These are phyloP conservation scores for Rafetus swinhoei DNA, from an alignment of 2,113 vertebrate genomes.

Conservation along the genomic window DNA sequence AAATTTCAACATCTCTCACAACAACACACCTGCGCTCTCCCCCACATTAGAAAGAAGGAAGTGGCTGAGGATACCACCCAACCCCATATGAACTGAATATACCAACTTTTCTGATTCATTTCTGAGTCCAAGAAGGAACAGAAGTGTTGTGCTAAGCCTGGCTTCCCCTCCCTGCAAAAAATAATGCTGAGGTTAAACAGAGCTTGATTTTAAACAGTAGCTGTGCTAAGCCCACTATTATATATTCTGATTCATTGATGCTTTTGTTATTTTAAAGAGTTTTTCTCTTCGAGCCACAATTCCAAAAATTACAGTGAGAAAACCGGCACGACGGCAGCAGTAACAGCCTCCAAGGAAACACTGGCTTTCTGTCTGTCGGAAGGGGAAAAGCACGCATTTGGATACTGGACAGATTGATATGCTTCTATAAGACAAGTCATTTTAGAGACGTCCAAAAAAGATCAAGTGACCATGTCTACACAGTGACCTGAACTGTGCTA, in stretches of 20 bases:
- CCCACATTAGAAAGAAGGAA: background rate
- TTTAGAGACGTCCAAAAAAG: background rate
- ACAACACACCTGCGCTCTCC: background rate
- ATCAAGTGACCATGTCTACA: background rate
- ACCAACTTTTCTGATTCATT: background rate
- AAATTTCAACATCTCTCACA: background rate
- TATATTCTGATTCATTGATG: background rate
- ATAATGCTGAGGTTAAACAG: background rate
- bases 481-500: background rate
- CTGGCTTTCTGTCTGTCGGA: slow-evolving; percentile 58
- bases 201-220: background rate
- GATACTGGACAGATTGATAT: background rate
- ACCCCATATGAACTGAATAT: background rate
- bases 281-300: slow-evolving; percentile 71
- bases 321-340: slow-evolving; percentile 74
- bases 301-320: slow-evolving; percentile 70
- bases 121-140: background rate
- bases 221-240: background rate
- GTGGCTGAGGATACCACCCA: background rate
- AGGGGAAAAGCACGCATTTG: background rate
- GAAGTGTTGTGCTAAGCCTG: background rate
- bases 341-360: slow-evolving; percentile 73
- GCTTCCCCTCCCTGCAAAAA: background rate
- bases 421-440: background rate
- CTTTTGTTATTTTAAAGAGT: slow-evolving; percentile 71